Base-by-base conservation (phyloP, 2,797 vertebrate genomes). In the Mus caroli region DNA sequence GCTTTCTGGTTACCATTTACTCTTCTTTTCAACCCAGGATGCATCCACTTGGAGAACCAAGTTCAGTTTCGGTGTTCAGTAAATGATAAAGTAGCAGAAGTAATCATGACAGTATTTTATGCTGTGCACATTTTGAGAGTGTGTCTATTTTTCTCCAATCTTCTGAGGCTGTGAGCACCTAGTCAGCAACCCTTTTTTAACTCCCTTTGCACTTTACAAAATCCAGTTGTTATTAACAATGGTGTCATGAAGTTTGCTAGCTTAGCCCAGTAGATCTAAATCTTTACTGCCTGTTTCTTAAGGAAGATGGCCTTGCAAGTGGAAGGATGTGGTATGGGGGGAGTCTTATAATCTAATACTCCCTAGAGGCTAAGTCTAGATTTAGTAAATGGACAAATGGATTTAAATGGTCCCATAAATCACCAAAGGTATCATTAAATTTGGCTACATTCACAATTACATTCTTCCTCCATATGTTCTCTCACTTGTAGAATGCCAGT, bases 401-500 rank as follows among this genome's bases (percentile, higher is more conserved):
- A 6, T 37, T 46, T 4, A 34, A 40, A 24, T 6, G 5, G 50
- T 64, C 34, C 46, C 40, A 60, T 43, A n/a, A 60, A 1, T 52
- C 2, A 17, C 34, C 17, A 10, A 0, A 6, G 19, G 0, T 8
- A 28, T 50, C n/a, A 3, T 8, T 43, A 0, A 20, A 20, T 80
- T 52, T 43, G 43, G 12, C 50, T 3, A 0, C 46, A 2, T 10
- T 67, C 40, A 13, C 3, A 31, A 15, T 17, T 78, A 34, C 7
- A 10, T 2, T 43, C 80, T 56, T 28, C 54, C 17, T 52, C 22
- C 1, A 17, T 19, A 0, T 1, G n/a, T 31, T 56, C 90, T n/a
- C 0, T 9, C 40, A 15, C 17, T 5, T 9, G 0, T 1, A 24
- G n/a, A 52, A 11, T 2, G 0, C 15, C 43, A 50, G 87, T 24